Evolutionary conservation across 2,113 vertebrate species (phyloP).

Genomic region (Petroica traversi): DNA sequence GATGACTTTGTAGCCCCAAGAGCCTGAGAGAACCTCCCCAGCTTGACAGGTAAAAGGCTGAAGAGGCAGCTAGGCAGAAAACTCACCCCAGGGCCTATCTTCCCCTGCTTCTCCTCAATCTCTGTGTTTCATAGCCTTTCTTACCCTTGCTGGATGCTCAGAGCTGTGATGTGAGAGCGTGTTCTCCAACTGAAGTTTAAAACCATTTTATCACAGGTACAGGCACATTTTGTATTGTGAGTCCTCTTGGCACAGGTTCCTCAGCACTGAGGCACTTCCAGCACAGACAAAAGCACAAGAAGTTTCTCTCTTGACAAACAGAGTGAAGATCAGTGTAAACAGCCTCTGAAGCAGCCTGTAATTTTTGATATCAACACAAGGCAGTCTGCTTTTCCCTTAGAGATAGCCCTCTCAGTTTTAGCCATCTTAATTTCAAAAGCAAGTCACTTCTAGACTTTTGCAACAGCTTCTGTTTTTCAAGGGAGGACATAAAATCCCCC

Average conservation of each 20-base stretch:
- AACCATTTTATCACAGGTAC: neutral
- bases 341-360: neutral
- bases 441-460: neutral
- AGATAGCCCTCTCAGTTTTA: neutral
- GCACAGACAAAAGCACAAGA: neutral
- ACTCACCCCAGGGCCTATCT: neutral
- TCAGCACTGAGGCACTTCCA: neutral
- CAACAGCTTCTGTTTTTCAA: fast-evolving
- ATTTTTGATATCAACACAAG: neutral
- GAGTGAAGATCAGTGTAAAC: neutral
- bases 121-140: neutral
- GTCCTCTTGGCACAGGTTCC: neutral
- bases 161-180: fast-evolving
- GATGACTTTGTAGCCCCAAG: neutral
- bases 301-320: neutral
- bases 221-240: neutral
- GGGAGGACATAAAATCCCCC: neutral
- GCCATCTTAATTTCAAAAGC: neutral
- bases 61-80: neutral
- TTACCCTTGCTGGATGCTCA: neutral
- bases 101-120: neutral
- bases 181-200: neutral
- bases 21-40: neutral
- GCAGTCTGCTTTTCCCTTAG: neutral
- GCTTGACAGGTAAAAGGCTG: neutral